A percentile compares a stretch with the other conserved stretches of the same genome.
phyloP scores from a whole-genome alignment of 2,888 invertebrate genomes.

The Pollenia labialis region DNA sequence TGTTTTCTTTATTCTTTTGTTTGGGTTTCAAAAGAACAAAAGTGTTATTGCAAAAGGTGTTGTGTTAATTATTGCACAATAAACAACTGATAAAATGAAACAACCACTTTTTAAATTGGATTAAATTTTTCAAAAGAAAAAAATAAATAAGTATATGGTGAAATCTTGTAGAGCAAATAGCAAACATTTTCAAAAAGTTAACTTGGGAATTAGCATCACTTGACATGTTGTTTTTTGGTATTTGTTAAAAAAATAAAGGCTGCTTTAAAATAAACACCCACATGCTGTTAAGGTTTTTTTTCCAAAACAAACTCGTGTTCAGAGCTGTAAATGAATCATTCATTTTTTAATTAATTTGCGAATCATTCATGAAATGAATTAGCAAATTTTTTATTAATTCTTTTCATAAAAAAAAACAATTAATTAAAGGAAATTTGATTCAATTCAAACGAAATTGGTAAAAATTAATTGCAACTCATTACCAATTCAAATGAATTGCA shows the following conservation, averaged over 20 bases:
- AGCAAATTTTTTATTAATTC: too few species aligned
- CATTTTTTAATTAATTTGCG: too few species aligned
- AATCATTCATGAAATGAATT: too few species aligned
- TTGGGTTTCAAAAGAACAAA: neutral
- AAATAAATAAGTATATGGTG: neutral
- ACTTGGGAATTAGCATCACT: constrained; percentile 18
- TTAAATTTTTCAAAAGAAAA: neutral
- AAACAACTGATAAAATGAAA: neutral
- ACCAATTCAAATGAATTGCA: too few species aligned
- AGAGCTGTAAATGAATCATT: too few species aligned
- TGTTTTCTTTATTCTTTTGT: neutral
- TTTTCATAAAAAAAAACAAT: too few species aligned
- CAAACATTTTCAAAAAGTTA: constrained; percentile 12
- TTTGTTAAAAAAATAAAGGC: neutral
- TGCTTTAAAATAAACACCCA: constrained; percentile 1
- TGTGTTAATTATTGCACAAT: neutral
- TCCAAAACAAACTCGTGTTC: neutral
- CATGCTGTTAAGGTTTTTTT: constrained; percentile 17
- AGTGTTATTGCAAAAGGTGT: constrained; percentile 5
- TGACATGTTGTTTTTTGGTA: neutral
- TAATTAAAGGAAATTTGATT: too few species aligned
- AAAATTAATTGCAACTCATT: too few species aligned
- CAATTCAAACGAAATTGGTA: too few species aligned
- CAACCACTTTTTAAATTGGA: constrained; percentile 20
- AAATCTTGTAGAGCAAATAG: neutral